phyloP scores from a whole-genome alignment of 2,113 vertebrate genomes.

The Prionailurus viverrinus region DNA sequence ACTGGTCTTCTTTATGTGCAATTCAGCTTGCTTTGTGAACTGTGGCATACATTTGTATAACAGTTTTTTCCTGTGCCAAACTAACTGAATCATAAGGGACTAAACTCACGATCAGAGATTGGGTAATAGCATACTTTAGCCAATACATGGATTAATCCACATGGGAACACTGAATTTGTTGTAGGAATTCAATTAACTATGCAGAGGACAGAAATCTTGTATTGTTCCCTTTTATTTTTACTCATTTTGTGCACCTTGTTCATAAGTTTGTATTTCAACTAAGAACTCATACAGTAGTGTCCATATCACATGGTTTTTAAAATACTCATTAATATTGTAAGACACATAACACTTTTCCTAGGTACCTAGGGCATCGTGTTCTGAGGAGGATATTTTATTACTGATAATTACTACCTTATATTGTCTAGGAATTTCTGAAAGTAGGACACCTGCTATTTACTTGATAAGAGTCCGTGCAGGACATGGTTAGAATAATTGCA shows the following conservation, averaged over 20 bases:
- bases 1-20: neutral
- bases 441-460: constrained; percentile 86
- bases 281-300: neutral
- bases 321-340: constrained; percentile 31
- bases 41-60: neutral
- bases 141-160: constrained; percentile 28
- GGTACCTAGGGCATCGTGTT: constrained; percentile 56
- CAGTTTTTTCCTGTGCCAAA: neutral
- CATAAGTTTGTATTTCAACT: constrained; percentile 32
- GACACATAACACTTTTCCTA: constrained; percentile 16
- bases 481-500: constrained; percentile 50
- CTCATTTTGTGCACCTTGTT: constrained; percentile 1
- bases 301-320: constrained; percentile 53
- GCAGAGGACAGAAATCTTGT: constrained; percentile 40
- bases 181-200: constrained; percentile 12
- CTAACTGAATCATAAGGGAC: constrained; percentile 26
- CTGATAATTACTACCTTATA: constrained; percentile 57
- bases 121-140: constrained; percentile 4
- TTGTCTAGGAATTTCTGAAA: constrained; percentile 82
- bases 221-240: constrained; percentile 22
- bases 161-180: neutral
- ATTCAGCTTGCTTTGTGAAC: neutral
- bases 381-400: constrained; percentile 48
- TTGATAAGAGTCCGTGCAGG: constrained; percentile 64
- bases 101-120: neutral